phyloP scores from a whole-genome alignment of 2,113 vertebrate genomes.

The Podarcis raffonei region DNA sequence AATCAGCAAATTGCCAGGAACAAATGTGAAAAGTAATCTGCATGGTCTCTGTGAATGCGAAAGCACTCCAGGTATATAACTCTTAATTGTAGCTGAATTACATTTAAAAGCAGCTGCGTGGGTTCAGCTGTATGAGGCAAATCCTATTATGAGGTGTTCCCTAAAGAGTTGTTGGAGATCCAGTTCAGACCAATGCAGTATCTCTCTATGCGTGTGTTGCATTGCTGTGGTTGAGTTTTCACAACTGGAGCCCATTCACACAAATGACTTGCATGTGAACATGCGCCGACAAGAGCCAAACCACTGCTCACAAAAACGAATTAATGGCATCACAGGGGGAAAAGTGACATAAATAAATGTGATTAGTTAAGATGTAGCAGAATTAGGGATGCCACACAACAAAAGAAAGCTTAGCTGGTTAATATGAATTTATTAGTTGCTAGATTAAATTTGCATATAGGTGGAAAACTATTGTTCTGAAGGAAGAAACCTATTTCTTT shows the following conservation, averaged over 20 bases:
- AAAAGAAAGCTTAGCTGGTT: not conserved
- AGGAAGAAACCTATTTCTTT: not conserved
- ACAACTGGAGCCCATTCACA: too few relatives aligned
- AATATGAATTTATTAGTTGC: not conserved
- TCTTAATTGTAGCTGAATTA: not conserved
- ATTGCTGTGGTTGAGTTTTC: not conserved
- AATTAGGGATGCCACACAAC: not conserved
- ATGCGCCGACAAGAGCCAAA: not conserved
- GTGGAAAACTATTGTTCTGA: not conserved
- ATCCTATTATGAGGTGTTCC: not conserved
- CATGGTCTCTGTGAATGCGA: conserved; percentile 62
- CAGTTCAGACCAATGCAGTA: not conserved
- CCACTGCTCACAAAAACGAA: not conserved
- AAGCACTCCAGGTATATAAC: conserved; percentile 49
- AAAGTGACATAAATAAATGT: not conserved
- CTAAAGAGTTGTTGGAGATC: not conserved
- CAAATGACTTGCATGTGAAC: too few relatives aligned
- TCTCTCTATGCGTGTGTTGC: not conserved
- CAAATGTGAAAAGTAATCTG: conserved; percentile 69
- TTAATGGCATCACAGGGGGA: not conserved
- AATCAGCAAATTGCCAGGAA: conserved; percentile 66
- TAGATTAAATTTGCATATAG: not conserved
- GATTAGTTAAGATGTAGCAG: conserved; percentile 11
- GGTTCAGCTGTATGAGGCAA: not conserved
- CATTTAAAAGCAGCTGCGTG: not conserved